phyloP scores from a whole-genome alignment of 2,113 vertebrate species.

The Gulo gulo region DNA sequence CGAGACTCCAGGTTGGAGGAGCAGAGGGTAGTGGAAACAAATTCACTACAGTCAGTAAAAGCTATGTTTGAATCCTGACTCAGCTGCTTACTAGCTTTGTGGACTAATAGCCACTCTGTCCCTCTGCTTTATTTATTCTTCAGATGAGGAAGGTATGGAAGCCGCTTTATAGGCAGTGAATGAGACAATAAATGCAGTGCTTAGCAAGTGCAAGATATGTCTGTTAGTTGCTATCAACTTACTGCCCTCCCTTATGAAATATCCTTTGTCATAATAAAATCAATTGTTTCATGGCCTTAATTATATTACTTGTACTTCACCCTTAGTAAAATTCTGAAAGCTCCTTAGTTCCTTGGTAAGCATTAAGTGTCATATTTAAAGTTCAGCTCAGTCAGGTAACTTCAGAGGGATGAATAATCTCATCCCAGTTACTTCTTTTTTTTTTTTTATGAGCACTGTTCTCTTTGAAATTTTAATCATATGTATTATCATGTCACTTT shows the following conservation, averaged over 20 bases:
- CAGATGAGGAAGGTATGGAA: background rate
- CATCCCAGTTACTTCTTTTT: background rate
- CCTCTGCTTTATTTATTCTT: background rate
- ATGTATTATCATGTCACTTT: background rate
- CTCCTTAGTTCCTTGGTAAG: background rate
- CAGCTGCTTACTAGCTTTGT: background rate
- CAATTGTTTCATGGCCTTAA: background rate
- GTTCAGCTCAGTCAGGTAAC: background rate
- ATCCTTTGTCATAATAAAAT: background rate
- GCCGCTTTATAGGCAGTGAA: background rate
- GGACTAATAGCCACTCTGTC: background rate
- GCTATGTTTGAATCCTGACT: background rate
- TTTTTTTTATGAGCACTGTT: background rate
- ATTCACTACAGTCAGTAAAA: background rate
- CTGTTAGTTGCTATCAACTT: background rate
- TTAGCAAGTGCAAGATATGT: background rate
- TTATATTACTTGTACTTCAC: background rate
- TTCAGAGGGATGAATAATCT: background rate
- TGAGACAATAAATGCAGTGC: background rate
- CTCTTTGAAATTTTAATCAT: constrained; percentile 25
- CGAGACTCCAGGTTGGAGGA: background rate
- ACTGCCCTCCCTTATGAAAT: background rate
- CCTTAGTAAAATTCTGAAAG: background rate
- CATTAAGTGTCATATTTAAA: background rate
- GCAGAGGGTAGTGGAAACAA: background rate